Conservation (phyloP, 2,888 invertebrate species). For the Cephus sareptanus region DNA sequence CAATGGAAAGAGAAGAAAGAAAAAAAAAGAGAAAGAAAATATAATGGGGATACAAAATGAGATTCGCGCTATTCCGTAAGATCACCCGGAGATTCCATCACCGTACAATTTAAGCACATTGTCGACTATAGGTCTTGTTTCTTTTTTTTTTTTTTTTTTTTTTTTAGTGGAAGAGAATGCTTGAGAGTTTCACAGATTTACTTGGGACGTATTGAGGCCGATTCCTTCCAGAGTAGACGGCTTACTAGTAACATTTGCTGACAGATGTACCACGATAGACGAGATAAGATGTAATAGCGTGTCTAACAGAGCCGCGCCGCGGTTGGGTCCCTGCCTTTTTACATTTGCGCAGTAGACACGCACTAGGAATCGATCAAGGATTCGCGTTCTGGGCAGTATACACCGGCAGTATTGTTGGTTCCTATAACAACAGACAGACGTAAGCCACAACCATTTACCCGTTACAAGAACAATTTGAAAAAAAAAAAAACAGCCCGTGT, state of each 20-base stretch:
- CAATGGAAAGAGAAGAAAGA: background rate
- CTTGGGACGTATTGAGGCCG: background rate
- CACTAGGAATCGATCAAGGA: conserved; percentile 24
- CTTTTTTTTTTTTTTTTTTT: too few relatives aligned
- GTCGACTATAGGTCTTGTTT: background rate
- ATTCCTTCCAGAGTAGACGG: background rate
- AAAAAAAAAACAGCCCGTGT: background rate
- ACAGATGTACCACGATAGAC: background rate
- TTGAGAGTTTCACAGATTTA: background rate
- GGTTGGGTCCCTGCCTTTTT: conserved; percentile 20
- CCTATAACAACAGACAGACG: conserved; percentile 22
- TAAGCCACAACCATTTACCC: conserved; percentile 11
- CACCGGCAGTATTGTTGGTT: conserved; percentile 14
- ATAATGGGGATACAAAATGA: background rate
- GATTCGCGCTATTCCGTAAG: background rate
- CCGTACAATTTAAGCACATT: background rate
- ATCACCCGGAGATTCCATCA: background rate
- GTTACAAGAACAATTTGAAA: background rate
- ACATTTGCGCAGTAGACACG: conserved; percentile 17
- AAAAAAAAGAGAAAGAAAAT: background rate
- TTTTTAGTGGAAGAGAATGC: background rate
- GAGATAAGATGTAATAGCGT: background rate
- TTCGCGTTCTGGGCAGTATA: conserved; percentile 19
- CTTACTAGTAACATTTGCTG: background rate
- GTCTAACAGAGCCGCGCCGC: conserved; percentile 15